These are phyloP conservation scores for Nymphalis io DNA, from an alignment of 1,140 invertebrate genomes.

Conservation along the genomic window DNA sequence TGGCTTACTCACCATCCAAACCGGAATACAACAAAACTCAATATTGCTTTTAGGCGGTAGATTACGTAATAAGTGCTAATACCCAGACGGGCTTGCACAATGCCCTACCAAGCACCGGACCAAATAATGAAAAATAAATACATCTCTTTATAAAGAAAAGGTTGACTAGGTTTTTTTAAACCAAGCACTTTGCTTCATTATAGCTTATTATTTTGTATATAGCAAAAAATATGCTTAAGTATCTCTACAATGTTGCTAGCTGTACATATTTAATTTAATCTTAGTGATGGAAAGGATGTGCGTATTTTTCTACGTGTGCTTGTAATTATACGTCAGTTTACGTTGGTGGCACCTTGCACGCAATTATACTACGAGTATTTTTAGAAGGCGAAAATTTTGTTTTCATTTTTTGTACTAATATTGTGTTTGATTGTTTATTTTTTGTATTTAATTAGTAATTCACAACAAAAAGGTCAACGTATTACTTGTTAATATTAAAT, in stretches of 20 bases:
- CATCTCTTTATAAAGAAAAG: no score
- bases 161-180: no score
- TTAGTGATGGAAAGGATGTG: neutral
- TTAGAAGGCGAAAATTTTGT: neutral
- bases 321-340: neutral
- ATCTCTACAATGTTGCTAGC: neutral
- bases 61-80: no score
- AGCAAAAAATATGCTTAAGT: neutral
- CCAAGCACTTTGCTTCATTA: no score
- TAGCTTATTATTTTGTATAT: neutral
- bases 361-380: conserved; percentile 5
- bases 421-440: neutral
- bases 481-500: no score
- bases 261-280: neutral
- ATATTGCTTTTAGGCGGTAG: no score
- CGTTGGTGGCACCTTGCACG: conserved; percentile 19
- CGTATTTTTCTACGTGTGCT: conserved; percentile 4
- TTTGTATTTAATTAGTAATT: neutral
- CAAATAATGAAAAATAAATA: no score
- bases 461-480: no score
- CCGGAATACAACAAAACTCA: no score
- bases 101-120: no score
- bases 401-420: neutral
- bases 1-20: no score
- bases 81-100: no score